Base-by-base conservation (phyloP, 2,797 vertebrate genomes). In the Aphelocoma californica region DNA sequence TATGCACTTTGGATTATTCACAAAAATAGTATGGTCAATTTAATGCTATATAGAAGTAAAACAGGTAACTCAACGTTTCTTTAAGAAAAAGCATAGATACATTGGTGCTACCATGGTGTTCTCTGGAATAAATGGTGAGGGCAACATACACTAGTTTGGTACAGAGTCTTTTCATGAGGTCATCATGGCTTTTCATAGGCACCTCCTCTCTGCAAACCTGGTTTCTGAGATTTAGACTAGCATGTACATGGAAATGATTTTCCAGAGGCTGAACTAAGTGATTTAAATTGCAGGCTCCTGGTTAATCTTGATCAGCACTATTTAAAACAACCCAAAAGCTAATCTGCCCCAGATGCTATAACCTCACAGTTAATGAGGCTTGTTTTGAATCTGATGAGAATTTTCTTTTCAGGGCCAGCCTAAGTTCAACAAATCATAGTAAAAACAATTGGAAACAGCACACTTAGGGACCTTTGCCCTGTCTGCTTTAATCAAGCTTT, bases 301-400 rank as follows among this genome's bases (percentile, higher is more conserved):
- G 47, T 90, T 93, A 75, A 92, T 81, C 72, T 80, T 91, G 61
- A 83, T 94, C 88, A 91, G 66, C 74, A 82, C 75, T 96, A 81
- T 92, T 96, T 86, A 93, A 94, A 95, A 69, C 26, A 88, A 54
- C 53, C 40, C 60, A 61, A 95, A 94, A 79, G 53, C 36, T 81
- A 78, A 86, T 95, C 44, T 82, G 26, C 44, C 42, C 60, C 70
- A 67, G 81, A 91, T 4, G 9, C 81, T 92, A 71, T 61, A 94
- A 93, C 62, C 61, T 92, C 60, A 36, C 1, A 21, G 45, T 87
- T 91, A 96, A 95, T 96, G 77, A 92, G 70, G 65, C 60, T 94
- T 95, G 6, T 88, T 96, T 92, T 56, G 58, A 95, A 94, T 93
- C 82, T 92, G 78, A 85, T 92, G 64, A 93, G 19, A 78, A 86